Evolutionary conservation across 2,113 vertebrate species (phyloP), one percentile per base, ranked within the genome.

Genomic region (Galemys pyrenaicus): DNA sequence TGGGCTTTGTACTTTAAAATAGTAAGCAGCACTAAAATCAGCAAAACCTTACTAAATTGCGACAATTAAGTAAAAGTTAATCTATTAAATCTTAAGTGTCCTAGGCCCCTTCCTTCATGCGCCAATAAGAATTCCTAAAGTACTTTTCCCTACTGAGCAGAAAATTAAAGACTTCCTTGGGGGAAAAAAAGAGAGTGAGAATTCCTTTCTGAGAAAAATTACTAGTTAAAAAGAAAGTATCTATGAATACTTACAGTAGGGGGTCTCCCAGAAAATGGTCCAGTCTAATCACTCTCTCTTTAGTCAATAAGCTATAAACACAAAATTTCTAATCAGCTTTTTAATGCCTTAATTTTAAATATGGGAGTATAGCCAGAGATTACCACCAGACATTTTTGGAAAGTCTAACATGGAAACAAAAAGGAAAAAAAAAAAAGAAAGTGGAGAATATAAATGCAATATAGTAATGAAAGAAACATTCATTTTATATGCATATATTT

Each of bases 241-340:
- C 24, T 35, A 71, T 65, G 19, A 12, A 87, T 49, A 87, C 16
- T 77, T 30, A 62, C 20, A 91, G 41, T 24, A 77, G 30, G 20
- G 16, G 6, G 2, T 28, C 7, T 10, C 37, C 37, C n/a, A 86
- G 35, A 46, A 26, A 91, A 91, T 78, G n/a, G 30, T 1, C 60
- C 62, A 82, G 44, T 9, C 41, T 70, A 78, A 70, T 51, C 13
- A 70, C 9, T 9, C 19, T 77, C n/a, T 86, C 13, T 71, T 82
- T 44, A 91, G 44, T 77, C 58, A 88, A 71, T 46, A 78, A 78
- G 6, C 7, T 70, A 78, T 28, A 78, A 94, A 95, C 37, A 90
- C 39, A 95, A 71, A 95, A 73, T 24, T 86, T 89, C 32, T n/a
- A 46, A 86, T 37, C 37, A 67, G 30, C 5, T 75, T 68, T 91